Base-by-base conservation (phyloP, 2,113 vertebrate species). In the Melospiza melodia region DNA sequence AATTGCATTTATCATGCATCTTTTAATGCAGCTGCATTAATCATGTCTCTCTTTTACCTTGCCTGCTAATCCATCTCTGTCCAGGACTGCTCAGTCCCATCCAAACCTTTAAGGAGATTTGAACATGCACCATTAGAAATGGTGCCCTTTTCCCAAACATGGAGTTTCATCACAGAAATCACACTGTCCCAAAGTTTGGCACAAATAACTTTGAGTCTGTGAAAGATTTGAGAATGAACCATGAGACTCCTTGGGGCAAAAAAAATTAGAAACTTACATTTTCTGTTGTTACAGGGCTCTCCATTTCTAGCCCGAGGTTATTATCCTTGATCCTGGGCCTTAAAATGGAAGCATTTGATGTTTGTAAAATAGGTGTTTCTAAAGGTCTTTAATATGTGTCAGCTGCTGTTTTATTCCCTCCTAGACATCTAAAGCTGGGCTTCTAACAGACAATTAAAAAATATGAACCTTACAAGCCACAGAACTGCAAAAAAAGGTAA, bases 11-110 rank as follows among this genome's bases (percentile, higher is more conserved):
- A 92, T 91, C 87, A 86, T 37, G 43, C 54, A 71, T 84, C 84
- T 92, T 91, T 93, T 88, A 96, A 93, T 86, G 61, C 75, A 58
- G 30, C 23, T 84, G 30, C 86, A 96, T 97, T 86, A 92, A 97
- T 97, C 93, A 91, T 65, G 41, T 68, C 41, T 91, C 85, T 90
- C 75, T 69, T 91, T 68, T 87, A 65, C 37, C 62, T 59, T 96
- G 28, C 80, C 68, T 59, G 23, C 27, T 92, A 90, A 95, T 95
- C 75, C 41, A 57, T 95, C 96, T 96, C 81, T 96, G 95, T 90
- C 93, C 54, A 46, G 52, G 49, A 65, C 63, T 54, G 37, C 76
- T 66, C 73, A 27, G 52, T 57, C 41, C 75, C 58, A 73, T 88
- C 16, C 54, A 68, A 81, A 84, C 28, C 86, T 78, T 78, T 68